These are phyloP conservation scores for Drosophila merina DNA, from an alignment of 2,888 invertebrate genomes.

Conservation along the genomic window DNA sequence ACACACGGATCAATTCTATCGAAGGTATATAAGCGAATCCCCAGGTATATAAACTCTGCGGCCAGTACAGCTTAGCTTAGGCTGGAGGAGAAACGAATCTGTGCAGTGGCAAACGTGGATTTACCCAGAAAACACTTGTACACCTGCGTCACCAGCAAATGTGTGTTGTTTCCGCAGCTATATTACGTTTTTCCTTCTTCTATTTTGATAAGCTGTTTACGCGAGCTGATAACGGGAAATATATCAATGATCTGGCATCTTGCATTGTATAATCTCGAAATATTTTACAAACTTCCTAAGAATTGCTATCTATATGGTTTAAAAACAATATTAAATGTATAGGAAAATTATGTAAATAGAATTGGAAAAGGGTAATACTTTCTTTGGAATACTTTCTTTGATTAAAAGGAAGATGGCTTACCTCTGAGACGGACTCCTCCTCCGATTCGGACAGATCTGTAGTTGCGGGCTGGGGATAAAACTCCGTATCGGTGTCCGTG, in stretches of 20 bases:
- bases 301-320: too few species aligned
- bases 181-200: not conserved
- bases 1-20: conserved; percentile 9
- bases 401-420: conserved; percentile 75
- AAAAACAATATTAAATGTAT: too few species aligned
- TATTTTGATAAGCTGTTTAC: not conserved
- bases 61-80: conserved; percentile 19
- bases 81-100: conserved; percentile 1
- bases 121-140: conserved; percentile 12
- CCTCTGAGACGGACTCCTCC: conserved; percentile 98
- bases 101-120: conserved; percentile 7
- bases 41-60: conserved; percentile 4
- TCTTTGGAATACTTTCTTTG: too few species aligned
- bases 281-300: too few species aligned
- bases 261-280: not conserved
- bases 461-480: conserved; percentile 92
- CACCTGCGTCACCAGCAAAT: not conserved
- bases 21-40: conserved; percentile 10
- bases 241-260: not conserved
- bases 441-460: conserved; percentile 98
- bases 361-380: too few species aligned
- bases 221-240: not conserved
- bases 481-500: conserved; percentile 94
- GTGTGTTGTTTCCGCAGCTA: not conserved
- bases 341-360: too few species aligned